Evolutionary conservation across 2,113 vertebrate species (phyloP).

Genomic region (Xiphophorus maculatus): DNA sequence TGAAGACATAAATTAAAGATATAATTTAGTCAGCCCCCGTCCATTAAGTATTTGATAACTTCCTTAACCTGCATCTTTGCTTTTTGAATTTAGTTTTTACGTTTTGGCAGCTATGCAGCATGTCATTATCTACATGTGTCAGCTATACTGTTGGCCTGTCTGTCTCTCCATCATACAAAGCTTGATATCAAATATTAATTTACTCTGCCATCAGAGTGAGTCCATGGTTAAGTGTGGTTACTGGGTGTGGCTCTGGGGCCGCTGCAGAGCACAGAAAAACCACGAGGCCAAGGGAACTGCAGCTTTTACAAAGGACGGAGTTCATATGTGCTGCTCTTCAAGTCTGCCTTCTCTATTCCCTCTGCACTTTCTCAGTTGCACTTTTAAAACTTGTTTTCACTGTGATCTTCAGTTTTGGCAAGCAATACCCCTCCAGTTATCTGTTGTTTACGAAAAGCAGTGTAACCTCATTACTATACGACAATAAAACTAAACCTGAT

Average conservation of each 20-base stretch:
- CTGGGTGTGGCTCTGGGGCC: conserved; percentile 54
- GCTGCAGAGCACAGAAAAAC: conserved; percentile 49
- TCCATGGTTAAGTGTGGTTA: conserved; percentile 68
- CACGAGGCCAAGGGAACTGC: conserved; percentile 23
- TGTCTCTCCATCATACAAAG: conserved; percentile 66
- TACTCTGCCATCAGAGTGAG: conserved; percentile 56
- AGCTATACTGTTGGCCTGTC: conserved; percentile 26
- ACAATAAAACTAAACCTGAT: no score
- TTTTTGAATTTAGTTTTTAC: background rate
- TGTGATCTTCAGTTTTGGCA: background rate
- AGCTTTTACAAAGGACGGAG: conserved; percentile 11
- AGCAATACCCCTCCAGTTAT: background rate
- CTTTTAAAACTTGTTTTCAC: background rate
- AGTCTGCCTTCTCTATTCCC: conserved; percentile 2
- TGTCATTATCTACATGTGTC: conserved; percentile 24
- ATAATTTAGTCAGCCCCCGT: no score
- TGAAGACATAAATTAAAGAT: background rate
- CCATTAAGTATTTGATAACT: background rate
- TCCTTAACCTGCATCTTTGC: background rate
- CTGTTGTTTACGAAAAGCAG: no score
- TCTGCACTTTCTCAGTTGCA: conserved; percentile 7
- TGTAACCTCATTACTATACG: no score
- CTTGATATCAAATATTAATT: conserved; percentile 78
- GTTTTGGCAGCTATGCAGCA: conserved; percentile 7
- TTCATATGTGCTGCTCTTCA: conserved; percentile 31